Evolutionary conservation across 2,113 vertebrate species (phyloP), one percentile per base, ranked within the genome.

Genomic region (Hippopotamus amphibius): DNA sequence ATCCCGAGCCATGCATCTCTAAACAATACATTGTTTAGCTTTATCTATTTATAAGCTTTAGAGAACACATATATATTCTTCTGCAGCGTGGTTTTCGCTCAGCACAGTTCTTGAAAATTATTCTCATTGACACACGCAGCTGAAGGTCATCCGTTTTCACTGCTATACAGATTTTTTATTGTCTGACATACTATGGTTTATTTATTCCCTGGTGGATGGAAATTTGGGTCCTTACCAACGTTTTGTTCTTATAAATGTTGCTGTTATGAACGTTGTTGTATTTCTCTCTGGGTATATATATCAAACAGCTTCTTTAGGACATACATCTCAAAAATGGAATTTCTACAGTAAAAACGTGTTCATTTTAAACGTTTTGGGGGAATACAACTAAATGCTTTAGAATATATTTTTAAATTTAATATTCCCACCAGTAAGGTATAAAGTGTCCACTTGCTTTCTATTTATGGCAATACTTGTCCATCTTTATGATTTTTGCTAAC

Each of bases 81-180:
- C 76, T n/a, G 33, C 10, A 79, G 22, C 46, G 68, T 69, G 7
- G 28, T 37, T 61, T 97, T 57, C 46, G n/a, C 19, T 95, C 66
- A 41, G 2, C 55, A n/a, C 71, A 93, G 48, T 79, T 92, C n/a
- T 43, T 48, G 41, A 90, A 68, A 95, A 77, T 83, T 48, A 61
- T 6, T 41, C 61, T 68, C 41, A 71, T 3, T 79, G 50, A 63
- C 50, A 37, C 2, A 5, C 3, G 8, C 24, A 46, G 17, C 13
- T 63, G 15, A 95, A 30, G 26, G 53, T 83, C 43, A 87, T 90
- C 72, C 28, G 82, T 96, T 66, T 90, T 80, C 41, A 61, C 46
- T 19, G 48, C 5, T 72, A 13, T 21, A 24, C 30, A 65, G 13
- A 50, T 82, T 83, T 71, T 30, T 11, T 89, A 28, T 26, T 82